These are phyloP conservation scores for Phrynocephalus guinanensis DNA, from an alignment of 2,797 vertebrate genomes.

Conservation along the genomic window DNA sequence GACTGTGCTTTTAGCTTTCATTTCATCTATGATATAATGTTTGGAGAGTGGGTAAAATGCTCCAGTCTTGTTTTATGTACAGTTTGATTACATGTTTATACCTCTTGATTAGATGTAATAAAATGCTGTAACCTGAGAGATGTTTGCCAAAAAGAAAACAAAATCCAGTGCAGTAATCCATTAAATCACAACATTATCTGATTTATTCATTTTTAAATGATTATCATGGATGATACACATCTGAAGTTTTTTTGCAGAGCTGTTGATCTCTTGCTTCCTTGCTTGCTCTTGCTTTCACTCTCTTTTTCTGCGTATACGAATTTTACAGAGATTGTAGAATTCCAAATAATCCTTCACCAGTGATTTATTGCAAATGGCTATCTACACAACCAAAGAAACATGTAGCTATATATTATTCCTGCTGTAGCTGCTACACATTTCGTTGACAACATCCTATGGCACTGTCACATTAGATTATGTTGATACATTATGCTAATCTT, in stretches of 20 bases:
- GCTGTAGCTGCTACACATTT: slow-evolving; percentile 14
- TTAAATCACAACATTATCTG: background rate
- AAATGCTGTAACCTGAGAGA: background rate
- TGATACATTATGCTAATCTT: slow-evolving; percentile 7
- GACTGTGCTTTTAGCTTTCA: background rate
- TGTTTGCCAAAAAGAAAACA: background rate
- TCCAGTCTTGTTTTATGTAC: background rate
- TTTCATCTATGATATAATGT: background rate
- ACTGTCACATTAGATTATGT: background rate
- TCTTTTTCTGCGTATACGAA: background rate
- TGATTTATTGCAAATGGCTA: slow-evolving; percentile 24
- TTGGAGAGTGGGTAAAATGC: background rate
- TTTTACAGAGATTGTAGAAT: slow-evolving; percentile 12
- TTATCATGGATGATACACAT: background rate
- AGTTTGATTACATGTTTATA: background rate
- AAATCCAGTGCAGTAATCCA: background rate
- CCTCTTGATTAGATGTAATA: background rate
- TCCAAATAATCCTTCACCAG: slow-evolving; percentile 9
- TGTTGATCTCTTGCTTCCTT: background rate
- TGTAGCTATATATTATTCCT: slow-evolving; percentile 3
- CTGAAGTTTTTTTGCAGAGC: background rate
- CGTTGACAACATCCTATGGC: slow-evolving; percentile 6
- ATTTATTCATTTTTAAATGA: slow-evolving; percentile 17
- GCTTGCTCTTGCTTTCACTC: too few relatives aligned
- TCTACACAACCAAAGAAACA: background rate